Conservation (phyloP, 2,888 invertebrate species). For the Pelosia muscerda region DNA sequence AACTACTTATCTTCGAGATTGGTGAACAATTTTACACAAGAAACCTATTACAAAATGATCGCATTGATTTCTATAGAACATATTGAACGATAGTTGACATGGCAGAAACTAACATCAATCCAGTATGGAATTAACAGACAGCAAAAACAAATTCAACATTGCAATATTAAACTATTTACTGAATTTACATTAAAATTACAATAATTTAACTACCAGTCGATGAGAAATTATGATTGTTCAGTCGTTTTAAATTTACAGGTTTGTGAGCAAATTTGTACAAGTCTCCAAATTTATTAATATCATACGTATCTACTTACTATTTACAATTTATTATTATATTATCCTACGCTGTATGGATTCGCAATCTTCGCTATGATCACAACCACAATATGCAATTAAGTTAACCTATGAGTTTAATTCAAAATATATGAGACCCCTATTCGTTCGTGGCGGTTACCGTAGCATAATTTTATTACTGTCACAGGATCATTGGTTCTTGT, state of each 20-base stretch:
- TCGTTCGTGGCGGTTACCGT: constrained; percentile 41
- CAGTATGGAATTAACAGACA: constrained; percentile 7
- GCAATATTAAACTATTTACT: constrained; percentile 9
- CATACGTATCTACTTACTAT: constrained; percentile 75
- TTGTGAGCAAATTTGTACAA: constrained; percentile 86
- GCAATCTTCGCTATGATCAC: constrained; percentile 84
- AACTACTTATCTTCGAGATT: constrained; percentile 68
- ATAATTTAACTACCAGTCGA: constrained; percentile 80
- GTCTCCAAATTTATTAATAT: constrained; percentile 82
- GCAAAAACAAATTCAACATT: constrained; percentile 13
- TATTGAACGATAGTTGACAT: constrained; percentile 63
- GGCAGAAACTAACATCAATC: constrained; percentile 34
- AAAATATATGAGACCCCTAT: constrained; percentile 49
- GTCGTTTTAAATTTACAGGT: constrained; percentile 83
- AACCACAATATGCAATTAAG: constrained; percentile 83
- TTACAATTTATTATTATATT: constrained; percentile 67
- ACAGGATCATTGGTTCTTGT: constrained; percentile 16
- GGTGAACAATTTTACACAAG: constrained; percentile 71
- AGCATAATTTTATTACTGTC: constrained; percentile 38
- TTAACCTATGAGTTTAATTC: constrained; percentile 56
- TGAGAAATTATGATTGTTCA: constrained; percentile 81
- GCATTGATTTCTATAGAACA: constrained; percentile 53
- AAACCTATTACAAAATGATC: constrained; percentile 76
- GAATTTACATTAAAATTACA: constrained; percentile 46
- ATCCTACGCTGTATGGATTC: constrained; percentile 78